Conservation (phyloP, 2,888 invertebrate species). For the Phengaris alcon region DNA sequence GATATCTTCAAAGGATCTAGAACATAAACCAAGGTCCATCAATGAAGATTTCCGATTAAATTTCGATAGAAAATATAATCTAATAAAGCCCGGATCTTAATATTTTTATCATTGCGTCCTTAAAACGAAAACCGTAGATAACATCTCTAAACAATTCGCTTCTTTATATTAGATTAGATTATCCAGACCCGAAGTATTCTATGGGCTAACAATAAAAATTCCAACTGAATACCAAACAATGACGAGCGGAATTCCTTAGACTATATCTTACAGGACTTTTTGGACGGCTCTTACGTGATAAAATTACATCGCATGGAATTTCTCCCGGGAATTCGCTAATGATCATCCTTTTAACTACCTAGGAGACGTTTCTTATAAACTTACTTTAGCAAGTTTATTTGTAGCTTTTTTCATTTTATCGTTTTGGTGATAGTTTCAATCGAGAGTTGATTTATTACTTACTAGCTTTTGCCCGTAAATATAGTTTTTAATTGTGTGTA, state of each 20-base stretch:
- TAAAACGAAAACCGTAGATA: conserved; percentile 7
- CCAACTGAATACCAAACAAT: conserved; percentile 20
- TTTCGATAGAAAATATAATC: not conserved
- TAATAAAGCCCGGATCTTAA: not conserved
- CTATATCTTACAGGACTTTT: conserved; percentile 27
- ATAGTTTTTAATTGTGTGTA: too few relatives aligned
- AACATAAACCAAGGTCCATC: not conserved
- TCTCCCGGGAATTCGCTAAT: conserved; percentile 23
- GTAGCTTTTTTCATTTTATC: conserved; percentile 6
- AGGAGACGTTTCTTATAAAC: not conserved
- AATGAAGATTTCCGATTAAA: not conserved
- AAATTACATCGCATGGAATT: conserved; percentile 27
- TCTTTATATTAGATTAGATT: conserved; percentile 10
- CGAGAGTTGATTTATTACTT: not conserved
- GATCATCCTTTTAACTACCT: conserved; percentile 17
- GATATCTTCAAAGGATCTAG: not conserved
- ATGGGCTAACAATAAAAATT: conserved; percentile 22
- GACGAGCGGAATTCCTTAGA: conserved; percentile 21
- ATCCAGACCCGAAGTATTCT: conserved; percentile 9
- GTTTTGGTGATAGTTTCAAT: not conserved
- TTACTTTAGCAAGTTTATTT: conserved; percentile 4
- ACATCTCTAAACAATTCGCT: conserved; percentile 14
- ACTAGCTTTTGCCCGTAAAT: too few relatives aligned
- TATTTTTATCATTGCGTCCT: conserved; percentile 7
- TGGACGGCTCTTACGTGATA: conserved; percentile 27